A percentile compares a stretch with the other conserved stretches of the same genome.
Conservation (phyloP, 2,113 vertebrate genomes). For the Zosterops borbonicus region DNA sequence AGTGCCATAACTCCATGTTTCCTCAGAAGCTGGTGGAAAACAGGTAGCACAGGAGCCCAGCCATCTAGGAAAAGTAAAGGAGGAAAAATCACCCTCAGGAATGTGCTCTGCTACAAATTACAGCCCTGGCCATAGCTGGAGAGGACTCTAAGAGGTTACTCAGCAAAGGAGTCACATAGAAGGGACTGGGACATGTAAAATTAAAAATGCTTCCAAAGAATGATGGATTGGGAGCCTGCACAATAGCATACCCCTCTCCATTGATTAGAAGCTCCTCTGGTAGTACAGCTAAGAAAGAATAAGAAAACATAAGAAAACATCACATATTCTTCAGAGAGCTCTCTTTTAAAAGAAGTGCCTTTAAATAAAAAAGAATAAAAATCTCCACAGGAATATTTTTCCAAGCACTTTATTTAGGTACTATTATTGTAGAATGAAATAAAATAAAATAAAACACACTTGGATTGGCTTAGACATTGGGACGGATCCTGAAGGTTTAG, state of each 20-base stretch:
- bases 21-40: not conserved
- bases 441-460: not conserved
- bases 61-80: not conserved
- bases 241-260: not conserved
- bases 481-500: not conserved
- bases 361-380: not conserved
- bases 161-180: not conserved
- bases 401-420: not conserved
- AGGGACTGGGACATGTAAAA: not conserved
- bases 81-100: not conserved
- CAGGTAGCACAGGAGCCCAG: not conserved
- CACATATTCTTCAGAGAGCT: rapidly evolving
- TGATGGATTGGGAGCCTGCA: not conserved
- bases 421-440: not conserved
- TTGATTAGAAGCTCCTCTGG: not conserved
- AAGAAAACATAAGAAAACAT: not conserved
- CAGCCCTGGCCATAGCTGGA: not conserved
- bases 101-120: not conserved
- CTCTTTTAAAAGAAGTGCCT: not conserved
- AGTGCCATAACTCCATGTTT: not conserved
- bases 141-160: not conserved
- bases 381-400: not conserved
- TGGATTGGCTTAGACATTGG: not conserved
- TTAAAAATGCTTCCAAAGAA: not conserved
- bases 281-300: not conserved